These are phyloP conservation scores for Calvadosia cruxmelitensis DNA, from an alignment of 30 jellyfish, hydroid and myxozoan species.

Conservation along the genomic window DNA sequence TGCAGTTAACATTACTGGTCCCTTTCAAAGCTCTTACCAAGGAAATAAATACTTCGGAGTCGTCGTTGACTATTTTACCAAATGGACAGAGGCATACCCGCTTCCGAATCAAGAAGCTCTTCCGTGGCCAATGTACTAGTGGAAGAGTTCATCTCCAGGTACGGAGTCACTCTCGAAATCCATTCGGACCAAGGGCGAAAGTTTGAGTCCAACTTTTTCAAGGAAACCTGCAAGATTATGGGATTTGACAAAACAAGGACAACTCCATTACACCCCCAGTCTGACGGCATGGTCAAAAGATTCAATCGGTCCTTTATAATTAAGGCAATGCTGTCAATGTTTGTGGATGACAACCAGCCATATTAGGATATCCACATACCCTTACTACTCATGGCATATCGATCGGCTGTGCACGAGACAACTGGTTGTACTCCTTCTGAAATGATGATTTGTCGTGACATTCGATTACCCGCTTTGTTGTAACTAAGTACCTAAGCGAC, in stretches of 20 bases:
- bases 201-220: neutral
- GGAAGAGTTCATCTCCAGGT: neutral
- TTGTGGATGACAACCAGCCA: neutral
- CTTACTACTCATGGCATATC: neutral
- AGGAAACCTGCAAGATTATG: neutral
- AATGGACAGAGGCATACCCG: no score
- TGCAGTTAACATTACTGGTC: no score
- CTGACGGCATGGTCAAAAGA: neutral
- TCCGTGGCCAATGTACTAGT: neutral
- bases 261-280: neutral
- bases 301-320: neutral
- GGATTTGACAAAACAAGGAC: neutral
- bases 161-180: neutral
- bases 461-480: neutral
- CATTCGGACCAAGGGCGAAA: neutral
- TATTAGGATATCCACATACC: neutral
- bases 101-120: no score
- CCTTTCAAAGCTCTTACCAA: no score
- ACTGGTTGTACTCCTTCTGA: neutral
- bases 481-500: neutral
- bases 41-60: no score
- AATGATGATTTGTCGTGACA: neutral
- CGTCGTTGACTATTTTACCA: no score
- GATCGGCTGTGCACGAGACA: slow-evolving; percentile 1
- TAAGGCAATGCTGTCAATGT: neutral